Conservation (phyloP, 2,113 vertebrate genomes). For the Peromyscus maniculatus region DNA sequence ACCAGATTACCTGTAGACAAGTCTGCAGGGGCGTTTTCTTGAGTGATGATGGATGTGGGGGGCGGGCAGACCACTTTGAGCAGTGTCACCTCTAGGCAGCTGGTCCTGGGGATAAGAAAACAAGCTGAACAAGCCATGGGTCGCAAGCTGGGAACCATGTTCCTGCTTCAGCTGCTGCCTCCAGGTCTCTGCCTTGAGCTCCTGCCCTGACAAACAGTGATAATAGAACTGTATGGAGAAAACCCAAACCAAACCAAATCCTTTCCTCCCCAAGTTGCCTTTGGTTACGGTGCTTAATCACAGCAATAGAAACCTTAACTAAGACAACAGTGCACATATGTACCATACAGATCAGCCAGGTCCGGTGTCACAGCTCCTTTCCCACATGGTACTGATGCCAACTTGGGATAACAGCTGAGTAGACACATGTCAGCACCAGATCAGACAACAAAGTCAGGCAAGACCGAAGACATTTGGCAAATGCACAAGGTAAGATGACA, state of each 20-base stretch:
- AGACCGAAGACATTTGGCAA: not conserved
- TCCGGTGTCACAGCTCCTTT: not conserved
- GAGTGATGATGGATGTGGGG: not conserved
- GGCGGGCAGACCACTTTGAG: not conserved
- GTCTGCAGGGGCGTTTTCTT: not conserved
- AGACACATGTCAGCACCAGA: not conserved
- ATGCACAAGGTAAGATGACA: not conserved
- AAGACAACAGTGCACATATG: not conserved
- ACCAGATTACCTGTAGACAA: not conserved
- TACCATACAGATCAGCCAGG: not conserved
- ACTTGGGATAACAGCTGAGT: not conserved
- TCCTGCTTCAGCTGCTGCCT: not conserved
- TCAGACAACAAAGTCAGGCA: not conserved
- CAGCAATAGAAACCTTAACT: not conserved
- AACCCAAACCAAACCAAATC: not conserved
- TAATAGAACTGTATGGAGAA: not conserved
- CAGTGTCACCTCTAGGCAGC: not conserved
- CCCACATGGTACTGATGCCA: not conserved
- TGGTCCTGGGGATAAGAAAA: not conserved
- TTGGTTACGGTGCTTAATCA: not conserved
- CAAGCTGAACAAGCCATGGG: not conserved
- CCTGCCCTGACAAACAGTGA: not conserved
- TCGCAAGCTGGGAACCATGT: not conserved
- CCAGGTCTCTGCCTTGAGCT: not conserved
- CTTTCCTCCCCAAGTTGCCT: not conserved